Evolutionary conservation across 1,140 invertebrate species (phyloP), one percentile per base, ranked within the genome.

Genomic region (Pararge aegeria): DNA sequence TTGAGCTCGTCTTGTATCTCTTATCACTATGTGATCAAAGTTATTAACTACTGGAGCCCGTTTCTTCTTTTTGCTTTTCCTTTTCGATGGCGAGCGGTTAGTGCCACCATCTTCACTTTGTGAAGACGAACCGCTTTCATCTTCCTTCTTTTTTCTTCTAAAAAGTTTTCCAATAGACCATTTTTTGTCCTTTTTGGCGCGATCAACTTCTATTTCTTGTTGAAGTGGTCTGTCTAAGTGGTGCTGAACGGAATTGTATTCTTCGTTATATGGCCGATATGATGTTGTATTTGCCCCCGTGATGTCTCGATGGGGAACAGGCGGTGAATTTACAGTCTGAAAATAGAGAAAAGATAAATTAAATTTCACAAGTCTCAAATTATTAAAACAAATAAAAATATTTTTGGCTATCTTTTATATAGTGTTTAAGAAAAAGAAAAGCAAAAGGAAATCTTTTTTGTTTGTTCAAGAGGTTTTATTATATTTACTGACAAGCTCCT

Each of bases 161-260:
- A 95, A 94, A 1, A 95, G 87, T 66, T 93, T 93, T 13, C 94
- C 94, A 4, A 95, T 90, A 0, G 94, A 93, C 94, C 94, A 95
- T 84, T 94, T 95, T 78, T 94, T 94, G 48, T 93, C 87, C 73
- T 90, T 90, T 63, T 90, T 89, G 3, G 66, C 68, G 20, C 82
- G 72, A 66, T 89, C 86, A 10, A 62, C 42, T 51, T 87, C 83
- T 15, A 68, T 50, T 63, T 86, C 77, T 50, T 73, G 57, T 57
- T 72, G 80, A 37, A 66, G 54, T 5, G 76, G 72, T 29, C 82
- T 73, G n/a, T 86, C 82, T 24, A 75, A 62, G 15, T 82, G 77
- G 7, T 78, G 77, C 40, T 80, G 81, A 62, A 81, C 67, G 60
- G 80, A 61, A 42, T 77, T 55, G 55, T 85, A 83, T 21, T 89